Percentiles rank a stretch among this genome's conserved stretches.
These are phyloP conservation scores for Grantiella picta DNA, from an alignment of 2,113 vertebrate species.

Conservation along the genomic window DNA sequence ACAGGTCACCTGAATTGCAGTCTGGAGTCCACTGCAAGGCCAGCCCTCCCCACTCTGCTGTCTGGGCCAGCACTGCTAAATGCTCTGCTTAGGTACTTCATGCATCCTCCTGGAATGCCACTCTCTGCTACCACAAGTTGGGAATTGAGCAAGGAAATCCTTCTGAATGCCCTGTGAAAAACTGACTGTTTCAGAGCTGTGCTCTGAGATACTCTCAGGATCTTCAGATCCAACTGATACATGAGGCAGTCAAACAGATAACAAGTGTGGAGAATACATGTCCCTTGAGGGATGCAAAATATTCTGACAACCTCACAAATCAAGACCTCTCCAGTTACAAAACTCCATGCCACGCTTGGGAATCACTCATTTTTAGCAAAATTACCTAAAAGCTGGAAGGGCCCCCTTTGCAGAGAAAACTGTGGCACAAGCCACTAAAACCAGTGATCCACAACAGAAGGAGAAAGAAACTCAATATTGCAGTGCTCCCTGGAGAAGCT, in stretches of 20 bases:
- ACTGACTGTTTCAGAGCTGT: fast-evolving
- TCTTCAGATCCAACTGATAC: not conserved
- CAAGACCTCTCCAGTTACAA: not conserved
- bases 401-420: not conserved
- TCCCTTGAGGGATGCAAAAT: not conserved
- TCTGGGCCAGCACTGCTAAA: not conserved
- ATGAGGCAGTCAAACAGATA: not conserved
- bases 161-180: not conserved
- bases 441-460: not conserved
- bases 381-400: not conserved
- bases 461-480: fast-evolving
- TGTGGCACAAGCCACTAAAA: not conserved
- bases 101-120: not conserved
- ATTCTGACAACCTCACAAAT: not conserved
- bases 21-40: not conserved
- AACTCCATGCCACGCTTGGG: fast-evolving
- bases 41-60: not conserved
- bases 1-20: constrained; percentile 15
- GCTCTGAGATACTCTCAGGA: not conserved
- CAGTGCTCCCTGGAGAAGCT: not conserved
- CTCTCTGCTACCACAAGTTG: fast-evolving
- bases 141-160: not conserved
- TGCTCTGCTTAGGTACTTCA: fast-evolving
- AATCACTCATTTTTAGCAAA: not conserved
- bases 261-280: fast-evolving